Base-by-base conservation (phyloP, 2,888 invertebrate species). In the Pherbina coryleti region DNA sequence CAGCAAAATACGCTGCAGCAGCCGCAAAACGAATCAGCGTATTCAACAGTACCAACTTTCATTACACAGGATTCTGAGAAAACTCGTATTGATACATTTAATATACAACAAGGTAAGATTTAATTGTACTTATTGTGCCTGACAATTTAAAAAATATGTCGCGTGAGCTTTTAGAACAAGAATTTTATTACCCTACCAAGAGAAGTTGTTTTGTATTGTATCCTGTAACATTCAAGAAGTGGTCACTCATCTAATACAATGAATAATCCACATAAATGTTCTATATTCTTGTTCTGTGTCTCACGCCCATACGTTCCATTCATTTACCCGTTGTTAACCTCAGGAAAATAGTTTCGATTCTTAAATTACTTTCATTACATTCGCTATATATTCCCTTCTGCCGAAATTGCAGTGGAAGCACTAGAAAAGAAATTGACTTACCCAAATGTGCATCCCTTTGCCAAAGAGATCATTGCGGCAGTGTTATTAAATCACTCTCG, bases 381-480 rank as follows among this genome's bases (percentile, higher is more conserved):
- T 31, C 31, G 31, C 31, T 31, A 31, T 31, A 31, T 31, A 4
- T 90, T 96, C 85, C 93, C 93, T 84, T 93, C 93, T 28, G 95
- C 95, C 77, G 95, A 96, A 89, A 93, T 96, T 78, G 94, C 95
- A 2, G 91, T 92, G 37, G 93, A 93, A 85, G 93, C 95, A 85
- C 89, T 96, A 82, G 93, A 95, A 88, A 94, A 95, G 87, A 95
- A 96, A 87, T 91, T 95, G 76, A 91, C 91, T 84, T 95, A 95
- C 90, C 85, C 86, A 0, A 85, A 80, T 66, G 82, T 82, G 67
- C 69, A 83, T 7, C 78, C 81, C 4, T 84, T 82, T 9, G 80
- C 83, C 9, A 87, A 83, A 57, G 87, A 88, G 8, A 82, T 85
- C 25, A 84, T 88, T 77, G 81, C 81, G 4, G 76, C 84, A 44